Evolutionary conservation across 2,797 vertebrate species (phyloP).

Genomic region (Poeciliopsis turneri): DNA sequence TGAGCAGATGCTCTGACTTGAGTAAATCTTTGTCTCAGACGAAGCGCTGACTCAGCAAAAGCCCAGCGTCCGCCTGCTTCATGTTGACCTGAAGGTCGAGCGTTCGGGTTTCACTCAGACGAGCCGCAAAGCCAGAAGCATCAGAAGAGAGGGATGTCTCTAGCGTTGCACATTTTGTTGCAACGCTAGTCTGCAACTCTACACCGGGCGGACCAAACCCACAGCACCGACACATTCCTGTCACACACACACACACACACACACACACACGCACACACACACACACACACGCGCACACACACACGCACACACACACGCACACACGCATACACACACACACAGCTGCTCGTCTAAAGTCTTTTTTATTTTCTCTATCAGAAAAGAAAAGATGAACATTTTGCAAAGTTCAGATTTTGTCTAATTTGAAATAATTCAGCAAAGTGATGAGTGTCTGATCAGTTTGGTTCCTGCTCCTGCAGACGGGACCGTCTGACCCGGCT

Average conservation of each 20-base stretch:
- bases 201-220: slow-evolving; percentile 50
- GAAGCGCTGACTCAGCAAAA: neutral
- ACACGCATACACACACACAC: slow-evolving; percentile 20
- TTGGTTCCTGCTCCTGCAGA: too few species aligned
- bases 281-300: slow-evolving; percentile 23
- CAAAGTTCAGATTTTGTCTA: too few species aligned
- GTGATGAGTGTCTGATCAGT: too few species aligned
- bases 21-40: neutral
- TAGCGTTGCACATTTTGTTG: slow-evolving; percentile 33
- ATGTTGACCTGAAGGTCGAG: neutral
- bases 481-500: too few species aligned
- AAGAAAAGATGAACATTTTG: too few species aligned
- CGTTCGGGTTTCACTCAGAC: neutral
- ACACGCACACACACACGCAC: slow-evolving; percentile 7
- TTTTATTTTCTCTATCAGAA: too few species aligned
- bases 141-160: too few species aligned
- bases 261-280: slow-evolving; percentile 19
- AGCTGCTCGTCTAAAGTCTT: too few species aligned
- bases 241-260: slow-evolving; percentile 37
- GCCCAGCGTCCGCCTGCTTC: neutral
- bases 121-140: slow-evolving; percentile 44
- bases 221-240: slow-evolving; percentile 67
- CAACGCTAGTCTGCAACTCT: slow-evolving; percentile 54
- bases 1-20: too few species aligned
- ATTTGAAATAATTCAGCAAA: too few species aligned